Base-by-base conservation (phyloP, 2,888 invertebrate species). In the Graphium colonna region DNA sequence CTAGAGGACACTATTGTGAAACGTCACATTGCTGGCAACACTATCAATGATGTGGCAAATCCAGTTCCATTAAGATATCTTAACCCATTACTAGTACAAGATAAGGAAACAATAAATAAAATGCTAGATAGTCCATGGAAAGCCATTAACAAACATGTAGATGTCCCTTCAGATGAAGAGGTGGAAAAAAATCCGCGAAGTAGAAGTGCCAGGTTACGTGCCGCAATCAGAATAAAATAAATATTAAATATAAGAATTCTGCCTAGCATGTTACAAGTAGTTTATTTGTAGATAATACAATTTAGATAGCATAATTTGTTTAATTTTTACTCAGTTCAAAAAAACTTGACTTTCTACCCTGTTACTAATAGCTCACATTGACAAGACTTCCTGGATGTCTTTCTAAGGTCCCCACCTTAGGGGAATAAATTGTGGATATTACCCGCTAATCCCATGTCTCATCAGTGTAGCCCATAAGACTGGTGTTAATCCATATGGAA, bases 1-100 rank as follows among this genome's bases (percentile, higher is more conserved):
- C 85, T 98, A 17, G 98, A 98, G 90, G 98, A 98, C 76, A 95
- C 95, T 0, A 95, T 98, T 59, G 95, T 98, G 0, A 98, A 98
- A 76, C 91, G 97, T 8, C 97, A 98, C 77, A 90, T 98, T 16
- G 90, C 92, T 52, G 96, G 96, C 0, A 94, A 95, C 71, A 88
- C 95, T 38, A 88, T 93, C 16, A 93, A 95, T 70, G 93, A 94
- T 64, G 80, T 92, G 3, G 92, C 94, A 0, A 95, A 94, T 77
- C 91, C 92, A 1, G 73, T 95, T 12, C 93, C 95, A 0, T 79
- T 96, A 33, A 95, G 94, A 68, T 96, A 94, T 69, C 84, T 91
- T 10, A 94, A 92, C 72, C 92, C 93, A 50, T 84, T 90, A 43
- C 75, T 92, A 47, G 88, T 90, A 12, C 92, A 93, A 61, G 90